Evolutionary conservation across 2,888 invertebrate species (phyloP).

Genomic region (Teinopalpus imperialis): DNA sequence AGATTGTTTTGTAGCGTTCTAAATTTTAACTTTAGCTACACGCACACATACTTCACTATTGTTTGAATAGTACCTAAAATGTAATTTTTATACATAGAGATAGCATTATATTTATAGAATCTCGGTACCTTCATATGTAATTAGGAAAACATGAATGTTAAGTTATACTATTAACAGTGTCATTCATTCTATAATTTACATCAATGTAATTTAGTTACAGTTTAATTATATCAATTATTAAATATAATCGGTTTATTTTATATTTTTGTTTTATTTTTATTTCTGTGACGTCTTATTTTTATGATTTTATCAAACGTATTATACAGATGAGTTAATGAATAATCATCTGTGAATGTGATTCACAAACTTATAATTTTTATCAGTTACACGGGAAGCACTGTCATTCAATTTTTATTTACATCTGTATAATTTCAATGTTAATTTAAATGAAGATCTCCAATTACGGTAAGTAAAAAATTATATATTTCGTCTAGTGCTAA

Average conservation of each 20-base stretch:
- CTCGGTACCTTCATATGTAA: conserved; percentile 66
- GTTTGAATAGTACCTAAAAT: conserved; percentile 56
- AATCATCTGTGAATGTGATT: too few relatives aligned
- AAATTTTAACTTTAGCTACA: conserved; percentile 21
- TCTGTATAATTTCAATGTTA: not conserved
- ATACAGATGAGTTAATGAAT: too few relatives aligned
- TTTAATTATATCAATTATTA: conserved; percentile 72
- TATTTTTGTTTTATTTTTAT: conserved; percentile 74
- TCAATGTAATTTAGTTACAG: conserved; percentile 63
- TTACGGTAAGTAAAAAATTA: conserved; percentile 11
- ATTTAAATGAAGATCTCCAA: conserved; percentile 1
- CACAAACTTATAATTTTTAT: not conserved
- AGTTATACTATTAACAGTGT: conserved; percentile 49
- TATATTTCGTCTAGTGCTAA: too few relatives aligned
- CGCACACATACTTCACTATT: conserved; percentile 23
- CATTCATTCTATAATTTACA: conserved; percentile 43
- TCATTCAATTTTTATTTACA: not conserved
- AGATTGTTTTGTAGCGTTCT: conserved; percentile 34
- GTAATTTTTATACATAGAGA: conserved; percentile 37
- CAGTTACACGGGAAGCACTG: not conserved
- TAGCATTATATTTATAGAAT: conserved; percentile 59
- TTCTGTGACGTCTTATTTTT: conserved; percentile 49
- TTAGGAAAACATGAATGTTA: conserved; percentile 33
- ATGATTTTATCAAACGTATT: conserved; percentile 21
- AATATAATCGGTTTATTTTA: conserved; percentile 82